These are phyloP conservation scores for Macrocentrus cingulum DNA, from an alignment of 1,140 invertebrate species.

Conservation along the genomic window DNA sequence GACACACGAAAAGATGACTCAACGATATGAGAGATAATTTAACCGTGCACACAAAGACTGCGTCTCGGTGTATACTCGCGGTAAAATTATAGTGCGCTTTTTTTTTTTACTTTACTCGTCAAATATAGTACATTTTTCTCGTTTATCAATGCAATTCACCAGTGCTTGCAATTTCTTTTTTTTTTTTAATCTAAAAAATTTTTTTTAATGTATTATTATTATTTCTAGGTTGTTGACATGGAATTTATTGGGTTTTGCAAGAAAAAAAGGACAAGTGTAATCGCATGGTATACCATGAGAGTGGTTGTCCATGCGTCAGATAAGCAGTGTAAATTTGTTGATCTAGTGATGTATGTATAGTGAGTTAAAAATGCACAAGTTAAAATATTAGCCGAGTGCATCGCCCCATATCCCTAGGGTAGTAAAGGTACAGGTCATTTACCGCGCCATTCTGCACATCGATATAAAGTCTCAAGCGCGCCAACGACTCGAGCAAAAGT, in stretches of 20 bases:
- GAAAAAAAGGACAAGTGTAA: no score
- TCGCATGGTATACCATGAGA: no score
- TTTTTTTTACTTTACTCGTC: conserved; percentile 8
- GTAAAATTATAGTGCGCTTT: neutral
- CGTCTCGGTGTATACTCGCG: conserved; percentile 1
- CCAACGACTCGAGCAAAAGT: no score
- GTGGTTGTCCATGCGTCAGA: conserved; percentile 35
- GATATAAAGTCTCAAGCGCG: conserved; percentile 12
- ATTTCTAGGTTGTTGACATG: no score
- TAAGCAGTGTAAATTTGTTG: conserved; percentile 53
- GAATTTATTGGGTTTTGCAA: no score
- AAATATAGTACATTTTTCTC: neutral
- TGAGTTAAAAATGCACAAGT: conserved; percentile 17
- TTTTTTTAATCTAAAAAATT: no score
- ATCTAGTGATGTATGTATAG: conserved; percentile 29
- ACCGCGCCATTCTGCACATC: conserved; percentile 10
- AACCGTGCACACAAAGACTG: conserved; percentile 6
- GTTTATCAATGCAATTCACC: neutral
- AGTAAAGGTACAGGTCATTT: conserved; percentile 23
- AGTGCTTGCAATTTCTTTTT: neutral
- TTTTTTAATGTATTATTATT: no score
- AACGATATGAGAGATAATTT: conserved; percentile 21
- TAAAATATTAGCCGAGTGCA: conserved; percentile 44
- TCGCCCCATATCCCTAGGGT: conserved; percentile 29
- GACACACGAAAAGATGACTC: conserved; percentile 19